Conservation (phyloP, 2,888 invertebrate genomes). For the Scaeva pyrastri region DNA sequence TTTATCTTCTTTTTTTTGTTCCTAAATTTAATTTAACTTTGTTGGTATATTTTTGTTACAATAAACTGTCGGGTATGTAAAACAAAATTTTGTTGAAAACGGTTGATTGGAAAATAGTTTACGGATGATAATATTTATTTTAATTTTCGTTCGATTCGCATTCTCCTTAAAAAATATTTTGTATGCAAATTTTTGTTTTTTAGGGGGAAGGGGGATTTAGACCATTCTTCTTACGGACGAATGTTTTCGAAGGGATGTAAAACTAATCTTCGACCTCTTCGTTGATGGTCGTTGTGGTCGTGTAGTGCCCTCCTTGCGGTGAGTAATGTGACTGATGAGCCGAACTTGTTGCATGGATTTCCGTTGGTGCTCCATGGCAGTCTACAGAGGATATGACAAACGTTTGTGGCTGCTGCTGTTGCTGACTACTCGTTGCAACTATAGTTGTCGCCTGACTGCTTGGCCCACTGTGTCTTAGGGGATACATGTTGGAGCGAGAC, state of each 20-base stretch:
- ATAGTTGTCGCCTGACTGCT: conserved; percentile 38
- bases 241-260: conserved; percentile 32
- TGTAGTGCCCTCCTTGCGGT: conserved; percentile 61
- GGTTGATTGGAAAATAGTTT: conserved; percentile 30
- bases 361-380: conserved; percentile 66
- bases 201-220: not conserved
- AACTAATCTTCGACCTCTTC: conserved; percentile 65
- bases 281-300: conserved; percentile 54
- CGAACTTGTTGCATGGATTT: conserved; percentile 71
- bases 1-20: conserved; percentile 14
- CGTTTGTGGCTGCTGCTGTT: conserved; percentile 63
- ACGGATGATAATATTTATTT: conserved; percentile 11
- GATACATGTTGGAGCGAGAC: conserved; percentile 58
- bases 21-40: conserved; percentile 19
- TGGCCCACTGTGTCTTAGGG: conserved; percentile 38
- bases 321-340: conserved; percentile 67
- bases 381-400: conserved; percentile 71
- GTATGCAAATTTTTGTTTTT: not conserved
- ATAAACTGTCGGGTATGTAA: not conserved
- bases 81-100: conserved; percentile 26
- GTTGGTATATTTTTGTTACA: conserved; percentile 3
- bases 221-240: conserved; percentile 3
- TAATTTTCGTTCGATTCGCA: not conserved
- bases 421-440: conserved; percentile 58
- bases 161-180: conserved; percentile 26